Base-by-base conservation (phyloP, 2,113 vertebrate genomes). In the Charina bottae region DNA sequence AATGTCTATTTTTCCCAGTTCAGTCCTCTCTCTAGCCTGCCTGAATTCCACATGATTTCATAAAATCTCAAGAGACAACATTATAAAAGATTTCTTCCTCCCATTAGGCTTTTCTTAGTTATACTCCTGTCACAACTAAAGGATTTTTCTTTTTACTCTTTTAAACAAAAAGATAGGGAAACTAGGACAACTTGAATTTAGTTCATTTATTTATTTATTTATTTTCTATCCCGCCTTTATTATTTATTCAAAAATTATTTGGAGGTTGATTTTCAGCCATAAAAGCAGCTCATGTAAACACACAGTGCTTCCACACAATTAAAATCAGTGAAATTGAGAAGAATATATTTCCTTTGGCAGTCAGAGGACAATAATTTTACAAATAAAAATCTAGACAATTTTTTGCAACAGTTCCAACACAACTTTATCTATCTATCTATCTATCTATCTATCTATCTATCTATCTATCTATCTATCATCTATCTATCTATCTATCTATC, bases 151-250 rank as follows among this genome's bases (percentile, higher is more conserved):
- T 78, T 72, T 37, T 78, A 64, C n/a, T 33, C 6, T 78, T 78
- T 78, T 78, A 8, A 78, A 37, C n/a, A 37, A 78, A 78, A 78
- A 78, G 6, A 37, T 78, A 33, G 15, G 68, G 33, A 37, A 78
- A 19, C n/a, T 37, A 78, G 68, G 68, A 2, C 15, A 78, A 78
- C 37, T 78, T 17, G n/a, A 78, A 33, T 19, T 13, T 33, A 72
- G 68, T 78, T 78, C 37, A 72, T 72, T 72, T 72, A 78, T 78
- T 78, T 78, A 72, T 72, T 72, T 72, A 78, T 78, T 78, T 78
- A 72, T 72, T 72, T 72, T n/a, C n/a, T n/a, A n/a, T n/a, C n/a
- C n/a, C n/a, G n/a, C n/a, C n/a, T n/a, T n/a, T n/a, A n/a, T n/a
- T 78, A 72, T 72, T 72, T 72, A 78, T 78, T 78, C 68, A 78